phyloP scores from a whole-genome alignment of 2,113 vertebrate genomes.

The Plecotus auritus region DNA sequence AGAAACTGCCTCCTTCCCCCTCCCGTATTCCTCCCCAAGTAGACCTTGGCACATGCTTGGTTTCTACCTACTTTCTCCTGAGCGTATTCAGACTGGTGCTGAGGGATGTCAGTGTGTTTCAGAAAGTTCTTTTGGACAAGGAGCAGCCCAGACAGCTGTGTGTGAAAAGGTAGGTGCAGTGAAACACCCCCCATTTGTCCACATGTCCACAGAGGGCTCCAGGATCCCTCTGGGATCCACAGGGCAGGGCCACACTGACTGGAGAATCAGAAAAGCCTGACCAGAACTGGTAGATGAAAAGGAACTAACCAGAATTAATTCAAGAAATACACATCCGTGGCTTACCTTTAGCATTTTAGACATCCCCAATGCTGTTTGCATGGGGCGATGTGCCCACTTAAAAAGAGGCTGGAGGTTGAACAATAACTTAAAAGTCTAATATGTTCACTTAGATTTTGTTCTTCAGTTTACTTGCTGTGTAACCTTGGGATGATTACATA shows the following conservation, averaged over 20 bases:
- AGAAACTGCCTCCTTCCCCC: constrained; percentile 33
- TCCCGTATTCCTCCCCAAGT: background rate
- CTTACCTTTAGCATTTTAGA: background rate
- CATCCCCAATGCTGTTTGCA: background rate
- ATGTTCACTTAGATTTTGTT: background rate
- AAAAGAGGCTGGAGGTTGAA: background rate
- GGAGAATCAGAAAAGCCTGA: background rate
- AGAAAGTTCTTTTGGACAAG: background rate
- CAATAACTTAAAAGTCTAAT: background rate
- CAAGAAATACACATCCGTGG: background rate
- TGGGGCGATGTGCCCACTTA: background rate
- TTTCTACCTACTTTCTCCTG: background rate
- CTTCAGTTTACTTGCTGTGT: background rate
- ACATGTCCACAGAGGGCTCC: background rate
- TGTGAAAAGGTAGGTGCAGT: background rate
- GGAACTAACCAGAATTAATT: background rate
- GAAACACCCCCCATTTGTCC: fast-evolving
- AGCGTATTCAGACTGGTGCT: background rate
- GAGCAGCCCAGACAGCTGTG: background rate
- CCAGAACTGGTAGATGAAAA: background rate
- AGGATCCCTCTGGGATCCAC: background rate
- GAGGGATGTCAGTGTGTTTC: background rate
- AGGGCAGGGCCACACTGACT: background rate
- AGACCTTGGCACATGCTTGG: background rate
- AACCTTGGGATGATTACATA: background rate